A percentile compares a stretch with the other conserved stretches of the same genome.
phyloP scores from a whole-genome alignment of 2,113 vertebrate species.

The Ptilorrhoa leucosticta region DNA sequence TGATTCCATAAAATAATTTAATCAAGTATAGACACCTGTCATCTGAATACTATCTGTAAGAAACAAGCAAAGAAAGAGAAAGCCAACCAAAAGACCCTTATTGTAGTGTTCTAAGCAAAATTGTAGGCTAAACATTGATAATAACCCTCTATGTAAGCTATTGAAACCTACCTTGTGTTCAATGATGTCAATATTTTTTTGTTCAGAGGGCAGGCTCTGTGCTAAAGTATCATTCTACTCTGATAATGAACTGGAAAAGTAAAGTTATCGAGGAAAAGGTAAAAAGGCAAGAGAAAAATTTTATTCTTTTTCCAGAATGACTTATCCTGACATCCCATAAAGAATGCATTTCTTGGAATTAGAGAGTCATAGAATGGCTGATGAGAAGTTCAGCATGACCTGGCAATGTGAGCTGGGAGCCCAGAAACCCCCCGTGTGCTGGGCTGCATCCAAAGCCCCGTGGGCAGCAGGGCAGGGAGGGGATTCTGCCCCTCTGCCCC shows the following conservation, averaged over 20 bases:
- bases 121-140: background rate
- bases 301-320: background rate
- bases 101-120: background rate
- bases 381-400: background rate
- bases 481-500: background rate
- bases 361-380: background rate
- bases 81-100: fast-evolving
- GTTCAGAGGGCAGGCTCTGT: background rate
- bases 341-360: background rate
- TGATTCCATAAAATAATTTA: background rate
- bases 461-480: background rate
- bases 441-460: background rate
- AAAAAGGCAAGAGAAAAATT: background rate
- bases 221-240: background rate
- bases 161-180: background rate
- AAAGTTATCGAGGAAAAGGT: background rate
- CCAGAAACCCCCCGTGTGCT: background rate
- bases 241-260: background rate
- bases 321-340: background rate
- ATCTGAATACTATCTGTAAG: background rate
- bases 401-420: fast-evolving
- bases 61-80: background rate
- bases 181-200: background rate
- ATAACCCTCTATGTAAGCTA: background rate
- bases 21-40: background rate